Percentiles rank a stretch among this genome's conserved stretches.
Evolutionary conservation across 2,113 vertebrate species (phyloP).

Genomic region (Psilopsiagon aurifrons): DNA sequence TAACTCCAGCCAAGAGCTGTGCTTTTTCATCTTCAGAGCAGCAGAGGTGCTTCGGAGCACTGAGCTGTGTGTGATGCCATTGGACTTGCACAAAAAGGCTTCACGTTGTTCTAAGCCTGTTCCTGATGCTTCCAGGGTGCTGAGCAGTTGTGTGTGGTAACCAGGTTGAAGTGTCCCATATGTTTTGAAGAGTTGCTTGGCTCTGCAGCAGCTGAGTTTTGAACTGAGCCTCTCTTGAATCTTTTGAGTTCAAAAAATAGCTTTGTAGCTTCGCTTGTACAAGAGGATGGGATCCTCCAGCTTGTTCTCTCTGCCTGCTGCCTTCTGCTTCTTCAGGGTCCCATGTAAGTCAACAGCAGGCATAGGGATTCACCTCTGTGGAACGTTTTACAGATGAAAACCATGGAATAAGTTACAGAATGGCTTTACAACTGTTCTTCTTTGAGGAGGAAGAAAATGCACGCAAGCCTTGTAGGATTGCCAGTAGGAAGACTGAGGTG

Average conservation of each 20-base stretch:
- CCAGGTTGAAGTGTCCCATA: neutral
- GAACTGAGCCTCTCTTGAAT: neutral
- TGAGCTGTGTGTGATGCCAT: neutral
- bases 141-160: neutral
- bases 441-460: neutral
- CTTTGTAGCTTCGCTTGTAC: neutral
- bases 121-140: neutral
- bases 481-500: neutral
- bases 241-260: neutral
- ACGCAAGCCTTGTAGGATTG: neutral
- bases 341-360: neutral
- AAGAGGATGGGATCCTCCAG: neutral
- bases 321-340: neutral
- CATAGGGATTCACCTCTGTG: neutral
- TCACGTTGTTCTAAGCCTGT: accelerated
- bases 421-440: neutral
- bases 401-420: neutral
- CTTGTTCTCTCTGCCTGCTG: neutral
- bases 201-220: neutral
- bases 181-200: neutral
- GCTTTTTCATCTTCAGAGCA: neutral
- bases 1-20: neutral
- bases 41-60: neutral
- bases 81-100: neutral
- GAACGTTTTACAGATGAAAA: neutral